Conservation (phyloP, 2,113 vertebrate genomes). For the Larimichthys crocea region DNA sequence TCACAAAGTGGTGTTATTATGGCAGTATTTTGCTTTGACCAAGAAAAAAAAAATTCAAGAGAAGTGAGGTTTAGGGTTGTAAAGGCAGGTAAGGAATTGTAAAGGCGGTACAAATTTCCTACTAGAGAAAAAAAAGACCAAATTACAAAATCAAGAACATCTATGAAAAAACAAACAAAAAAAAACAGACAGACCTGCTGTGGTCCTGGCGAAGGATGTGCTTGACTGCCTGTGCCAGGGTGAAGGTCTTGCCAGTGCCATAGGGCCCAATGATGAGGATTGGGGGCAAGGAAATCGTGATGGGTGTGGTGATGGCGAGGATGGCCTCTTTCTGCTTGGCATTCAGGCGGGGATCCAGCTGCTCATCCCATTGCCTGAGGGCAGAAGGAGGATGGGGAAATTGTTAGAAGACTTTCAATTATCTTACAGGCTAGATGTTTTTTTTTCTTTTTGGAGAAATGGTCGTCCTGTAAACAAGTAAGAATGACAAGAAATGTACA, state of each 20-base stretch:
- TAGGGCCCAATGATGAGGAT: constrained; percentile 99
- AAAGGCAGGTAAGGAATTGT: neutral
- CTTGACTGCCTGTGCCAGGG: constrained; percentile 98
- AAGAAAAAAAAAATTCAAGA: neutral
- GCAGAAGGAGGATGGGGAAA: neutral
- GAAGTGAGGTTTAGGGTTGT: neutral
- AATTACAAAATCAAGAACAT: neutral
- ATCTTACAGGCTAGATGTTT: neutral
- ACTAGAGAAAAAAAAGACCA: neutral
- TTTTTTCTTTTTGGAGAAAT: neutral
- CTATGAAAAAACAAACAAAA: neutral
- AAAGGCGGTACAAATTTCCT: neutral
- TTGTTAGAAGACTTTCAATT: constrained; percentile 12
- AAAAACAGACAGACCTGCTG: constrained; percentile 85
- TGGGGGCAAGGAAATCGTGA: constrained; percentile 92
- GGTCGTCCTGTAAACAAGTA: neutral
- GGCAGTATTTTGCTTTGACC: neutral
- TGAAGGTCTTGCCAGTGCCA: constrained; percentile 99
- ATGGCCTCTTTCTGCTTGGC: constrained; percentile 99
- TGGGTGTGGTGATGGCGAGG: constrained; percentile 96
- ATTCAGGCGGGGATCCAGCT: constrained; percentile 97
- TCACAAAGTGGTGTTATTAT: neutral
- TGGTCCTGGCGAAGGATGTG: constrained; percentile 97
- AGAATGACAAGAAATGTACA: neutral
- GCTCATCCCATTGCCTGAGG: constrained; percentile 97